Evolutionary conservation across 1,140 invertebrate genomes (phyloP).

Genomic region (Euura lappo): DNA sequence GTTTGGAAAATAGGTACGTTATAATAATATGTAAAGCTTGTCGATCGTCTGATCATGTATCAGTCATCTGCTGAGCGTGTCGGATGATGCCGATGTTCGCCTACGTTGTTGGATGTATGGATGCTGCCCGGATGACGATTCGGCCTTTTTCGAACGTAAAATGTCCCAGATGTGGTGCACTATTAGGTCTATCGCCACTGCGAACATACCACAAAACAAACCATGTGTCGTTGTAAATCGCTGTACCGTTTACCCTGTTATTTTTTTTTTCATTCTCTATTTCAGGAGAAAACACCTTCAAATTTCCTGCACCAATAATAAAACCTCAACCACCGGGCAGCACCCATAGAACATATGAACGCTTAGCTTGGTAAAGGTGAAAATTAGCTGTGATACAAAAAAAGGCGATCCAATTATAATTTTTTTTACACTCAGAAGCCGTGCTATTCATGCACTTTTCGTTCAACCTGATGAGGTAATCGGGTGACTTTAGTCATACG

Average conservation of each 20-base stretch:
- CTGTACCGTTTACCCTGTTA: neutral
- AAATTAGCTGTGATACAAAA: neutral
- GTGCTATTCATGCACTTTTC: no score
- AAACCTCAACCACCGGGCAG: constrained; percentile 47
- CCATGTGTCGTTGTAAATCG: constrained; percentile 39
- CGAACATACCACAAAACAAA: constrained; percentile 70
- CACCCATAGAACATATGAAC: constrained; percentile 43
- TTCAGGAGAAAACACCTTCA: neutral
- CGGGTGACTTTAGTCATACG: no score
- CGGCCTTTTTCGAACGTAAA: constrained; percentile 72
- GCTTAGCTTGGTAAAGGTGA: constrained; percentile 11
- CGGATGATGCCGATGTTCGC: constrained; percentile 56
- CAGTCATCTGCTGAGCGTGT: constrained; percentile 63
- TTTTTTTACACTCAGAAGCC: no score
- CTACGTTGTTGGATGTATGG: constrained; percentile 57
- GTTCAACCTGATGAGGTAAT: no score
- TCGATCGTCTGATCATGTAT: constrained; percentile 13
- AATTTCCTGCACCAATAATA: constrained; percentile 9
- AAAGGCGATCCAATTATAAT: neutral
- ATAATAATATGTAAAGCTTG: neutral
- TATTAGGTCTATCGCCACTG: constrained; percentile 99
- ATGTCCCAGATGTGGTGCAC: constrained; percentile 98
- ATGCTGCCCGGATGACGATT: constrained; percentile 57
- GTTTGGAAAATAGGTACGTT: neutral
- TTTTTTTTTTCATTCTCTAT: neutral